Base-by-base conservation (phyloP, 2,113 vertebrate species). In the Eubucco bourcierii region DNA sequence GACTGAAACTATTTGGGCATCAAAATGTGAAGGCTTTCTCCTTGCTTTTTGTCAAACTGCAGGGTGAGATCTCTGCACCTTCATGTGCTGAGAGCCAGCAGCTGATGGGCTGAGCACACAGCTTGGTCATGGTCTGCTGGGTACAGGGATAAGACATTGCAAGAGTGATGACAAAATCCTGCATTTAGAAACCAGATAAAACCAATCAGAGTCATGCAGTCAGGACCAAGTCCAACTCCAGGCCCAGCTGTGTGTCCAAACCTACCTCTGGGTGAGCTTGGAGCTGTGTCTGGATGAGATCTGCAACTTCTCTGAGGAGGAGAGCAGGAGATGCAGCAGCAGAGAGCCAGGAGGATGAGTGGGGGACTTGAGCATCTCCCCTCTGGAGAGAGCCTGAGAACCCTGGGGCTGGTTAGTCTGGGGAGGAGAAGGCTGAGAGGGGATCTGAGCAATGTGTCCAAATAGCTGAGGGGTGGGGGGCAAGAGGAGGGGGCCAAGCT, bases 131-230 rank as follows among this genome's bases (percentile, higher is more conserved):
- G 33, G 9, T 19, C 37, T 53, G 52, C 60, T 47, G 37, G 41
- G 44, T 31, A n/a, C 39, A 28, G 68, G 50, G 60, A 55, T 27
- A 12, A 0, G 3, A 0, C 0, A 14, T 4, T 4, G 50, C 34
- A 55, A 24, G 59, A n/a, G 17, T 0, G 6, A 20, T 41, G 71
- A 64, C 24, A 50, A 70, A 90, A 10, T 6, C 17, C 6, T 20
- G 31, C 20, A 19, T 16, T 11, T 28, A 59, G 41, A 37, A 80
- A 33, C 7, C 6, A 23, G 56, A 63, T 28, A 7, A 24, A 75
- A 71, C 34, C 63, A 47, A 41, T 20, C 0, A 0, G 21, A 68
- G 59, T 21, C 0, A 0, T 15, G 41, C 27, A 44, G 41, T n/a
- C 66, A 55, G 61, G 55, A 67, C n/a, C 16, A 29, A 70, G 23